Base-by-base conservation (phyloP, 2,113 vertebrate genomes). In the Psilopsiagon aymara region DNA sequence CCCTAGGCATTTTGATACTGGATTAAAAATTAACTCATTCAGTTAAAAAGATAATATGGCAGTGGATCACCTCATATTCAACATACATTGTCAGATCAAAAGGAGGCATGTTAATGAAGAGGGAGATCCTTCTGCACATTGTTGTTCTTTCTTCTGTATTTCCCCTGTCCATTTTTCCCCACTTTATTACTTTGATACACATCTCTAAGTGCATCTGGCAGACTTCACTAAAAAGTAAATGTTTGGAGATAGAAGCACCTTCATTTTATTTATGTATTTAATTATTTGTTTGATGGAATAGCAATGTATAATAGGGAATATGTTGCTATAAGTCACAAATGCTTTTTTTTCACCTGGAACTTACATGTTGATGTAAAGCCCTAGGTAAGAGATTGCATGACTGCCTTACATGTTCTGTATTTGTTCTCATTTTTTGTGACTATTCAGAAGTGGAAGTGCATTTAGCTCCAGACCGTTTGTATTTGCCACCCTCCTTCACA, bases 361-460 rank as follows among this genome's bases (percentile, higher is more conserved):
- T 92, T 69, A 19, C 7, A 7, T 8, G 23, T 59, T 83, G 52
- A 39, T 59, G 49, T 87, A 77, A 35, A 66, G 5, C 10, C 12
- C 33, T 55, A 14, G n/a, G 41, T 86, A 35, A 81, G 69, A 66
- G 46, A 29, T 35, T 1, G 1, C 21, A 13, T 69, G 64, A 31
- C n/a, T 77, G 12, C 51, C 62, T 66, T 44, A n/a, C 16, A 8
- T 19, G 13, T 82, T 18, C 28, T 86, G 41, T 35, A 21, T 39
- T 86, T 86, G 10, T 39, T 67, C 25, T 53, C 2, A 1, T 20
- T 46, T 69, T 76, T 28, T 64, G 41, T 76, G 41, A 51, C 17
- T 9, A 4, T 57, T 73, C 4, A 9, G 21, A 47, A 90, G 10
- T 13, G 31, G 14, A 68, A 47, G 20, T 43, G 12, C 0, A 0